A percentile compares a stretch with the other conserved stretches of the same genome.
Conservation (phyloP, 2,113 vertebrate species). For the Ia io region DNA sequence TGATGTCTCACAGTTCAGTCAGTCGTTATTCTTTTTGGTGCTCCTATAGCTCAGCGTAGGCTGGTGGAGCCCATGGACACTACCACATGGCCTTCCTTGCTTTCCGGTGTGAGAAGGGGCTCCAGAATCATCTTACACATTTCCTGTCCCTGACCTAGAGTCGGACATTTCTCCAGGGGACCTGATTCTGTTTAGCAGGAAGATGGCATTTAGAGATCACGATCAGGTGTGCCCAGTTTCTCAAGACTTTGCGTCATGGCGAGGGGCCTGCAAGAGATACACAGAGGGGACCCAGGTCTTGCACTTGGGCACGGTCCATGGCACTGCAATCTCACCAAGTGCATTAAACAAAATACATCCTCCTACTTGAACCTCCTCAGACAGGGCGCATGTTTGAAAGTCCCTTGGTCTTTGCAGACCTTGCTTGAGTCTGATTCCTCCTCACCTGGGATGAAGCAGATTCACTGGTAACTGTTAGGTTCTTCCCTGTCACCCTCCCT, state of each 20-base stretch:
- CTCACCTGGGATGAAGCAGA: not conserved
- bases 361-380: no score
- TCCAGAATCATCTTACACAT: not conserved
- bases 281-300: not conserved
- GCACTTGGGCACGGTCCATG: fast-evolving
- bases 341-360: not conserved
- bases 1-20: not conserved
- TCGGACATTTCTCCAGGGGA: not conserved
- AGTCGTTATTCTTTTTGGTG: not conserved
- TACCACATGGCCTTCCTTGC: not conserved
- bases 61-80: not conserved
- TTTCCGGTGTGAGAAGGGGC: not conserved
- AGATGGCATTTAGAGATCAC: not conserved
- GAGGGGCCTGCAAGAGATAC: not conserved
- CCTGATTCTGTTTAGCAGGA: not conserved
- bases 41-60: not conserved
- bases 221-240: not conserved
- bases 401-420: not conserved
- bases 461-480: not conserved
- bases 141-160: not conserved
- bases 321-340: not conserved
- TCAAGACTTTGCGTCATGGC: not conserved
- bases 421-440: not conserved
- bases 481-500: not conserved
- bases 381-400: not conserved